Conservation (phyloP, 2,888 invertebrate species). For the Eristalis arbustorum region DNA sequence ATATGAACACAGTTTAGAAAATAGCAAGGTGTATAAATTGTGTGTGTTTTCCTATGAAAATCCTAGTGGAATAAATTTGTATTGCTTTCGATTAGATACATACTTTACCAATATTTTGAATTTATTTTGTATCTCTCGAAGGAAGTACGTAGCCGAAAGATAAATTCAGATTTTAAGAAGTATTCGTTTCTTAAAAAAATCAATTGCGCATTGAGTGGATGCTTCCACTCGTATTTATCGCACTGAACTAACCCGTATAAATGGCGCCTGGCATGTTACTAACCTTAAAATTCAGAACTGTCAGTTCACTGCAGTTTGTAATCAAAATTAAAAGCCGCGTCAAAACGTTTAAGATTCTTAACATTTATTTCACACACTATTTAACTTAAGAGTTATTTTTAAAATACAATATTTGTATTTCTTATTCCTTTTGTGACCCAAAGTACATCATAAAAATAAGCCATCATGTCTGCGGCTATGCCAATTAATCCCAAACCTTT, state of each 20-base stretch:
- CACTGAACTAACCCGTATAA: constrained; percentile 6
- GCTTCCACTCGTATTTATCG: background rate
- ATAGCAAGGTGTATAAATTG: no score
- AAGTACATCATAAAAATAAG: constrained; percentile 53
- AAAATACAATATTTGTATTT: background rate
- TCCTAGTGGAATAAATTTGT: no score
- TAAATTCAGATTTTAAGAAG: background rate
- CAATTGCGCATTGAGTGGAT: background rate
- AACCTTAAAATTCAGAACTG: constrained; percentile 47
- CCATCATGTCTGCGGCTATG: constrained; percentile 87
- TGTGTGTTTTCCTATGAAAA: no score
- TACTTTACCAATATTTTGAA: no score
- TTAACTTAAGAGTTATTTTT: background rate
- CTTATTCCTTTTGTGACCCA: background rate
- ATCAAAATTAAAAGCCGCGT: constrained; percentile 24
- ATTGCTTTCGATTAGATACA: no score
- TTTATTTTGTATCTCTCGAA: no score
- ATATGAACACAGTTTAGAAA: no score
- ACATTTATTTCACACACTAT: background rate
- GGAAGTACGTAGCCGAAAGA: background rate
- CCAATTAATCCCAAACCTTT: constrained; percentile 99
- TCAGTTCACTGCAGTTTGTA: constrained; percentile 16
- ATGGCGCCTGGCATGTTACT: constrained; percentile 23
- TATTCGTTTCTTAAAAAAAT: background rate
- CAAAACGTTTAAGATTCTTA: constrained; percentile 31